Percentiles rank a stretch among this genome's conserved stretches.
phyloP scores from a whole-genome alignment of 64 coral and sea anemone genomes.

The Porites australiensis region DNA sequence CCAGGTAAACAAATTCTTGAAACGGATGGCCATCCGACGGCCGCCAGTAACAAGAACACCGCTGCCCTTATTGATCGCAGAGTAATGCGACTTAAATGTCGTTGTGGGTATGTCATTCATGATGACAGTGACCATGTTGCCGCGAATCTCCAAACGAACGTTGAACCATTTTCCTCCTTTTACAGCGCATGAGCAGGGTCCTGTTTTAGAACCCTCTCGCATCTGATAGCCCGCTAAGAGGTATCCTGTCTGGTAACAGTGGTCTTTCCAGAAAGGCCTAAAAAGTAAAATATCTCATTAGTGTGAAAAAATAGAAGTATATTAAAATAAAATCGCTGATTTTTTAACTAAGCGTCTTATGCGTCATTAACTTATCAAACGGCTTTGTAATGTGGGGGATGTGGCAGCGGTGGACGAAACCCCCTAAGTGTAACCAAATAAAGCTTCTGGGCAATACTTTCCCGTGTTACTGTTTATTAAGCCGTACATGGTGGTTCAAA shows the following conservation, averaged over 20 bases:
- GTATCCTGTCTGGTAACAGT: slow-evolving; percentile 48
- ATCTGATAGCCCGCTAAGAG: background rate
- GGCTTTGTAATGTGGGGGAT: no score
- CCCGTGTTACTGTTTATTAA: no score
- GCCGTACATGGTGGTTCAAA: no score
- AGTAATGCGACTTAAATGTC: slow-evolving; percentile 17
- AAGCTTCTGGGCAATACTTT: no score
- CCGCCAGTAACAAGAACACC: slow-evolving; percentile 37
- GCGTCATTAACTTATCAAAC: no score
- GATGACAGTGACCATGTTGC: background rate
- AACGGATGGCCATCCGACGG: slow-evolving; percentile 20
- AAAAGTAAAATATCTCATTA: background rate
- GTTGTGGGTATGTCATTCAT: background rate
- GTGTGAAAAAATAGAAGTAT: no score
- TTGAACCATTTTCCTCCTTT: slow-evolving; percentile 42
- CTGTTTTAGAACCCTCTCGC: slow-evolving; percentile 24
- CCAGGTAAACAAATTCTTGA: background rate
- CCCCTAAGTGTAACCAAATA: no score
- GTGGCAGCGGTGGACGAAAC: no score
- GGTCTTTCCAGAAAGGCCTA: slow-evolving; percentile 42
- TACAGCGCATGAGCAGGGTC: background rate
- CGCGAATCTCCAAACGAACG: slow-evolving; percentile 30
- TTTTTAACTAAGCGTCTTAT: no score
- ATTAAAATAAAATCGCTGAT: no score
- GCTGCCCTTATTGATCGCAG: background rate